Base-by-base conservation (phyloP, 2,797 vertebrate species). In the Melanotaenia parkinsoni region DNA sequence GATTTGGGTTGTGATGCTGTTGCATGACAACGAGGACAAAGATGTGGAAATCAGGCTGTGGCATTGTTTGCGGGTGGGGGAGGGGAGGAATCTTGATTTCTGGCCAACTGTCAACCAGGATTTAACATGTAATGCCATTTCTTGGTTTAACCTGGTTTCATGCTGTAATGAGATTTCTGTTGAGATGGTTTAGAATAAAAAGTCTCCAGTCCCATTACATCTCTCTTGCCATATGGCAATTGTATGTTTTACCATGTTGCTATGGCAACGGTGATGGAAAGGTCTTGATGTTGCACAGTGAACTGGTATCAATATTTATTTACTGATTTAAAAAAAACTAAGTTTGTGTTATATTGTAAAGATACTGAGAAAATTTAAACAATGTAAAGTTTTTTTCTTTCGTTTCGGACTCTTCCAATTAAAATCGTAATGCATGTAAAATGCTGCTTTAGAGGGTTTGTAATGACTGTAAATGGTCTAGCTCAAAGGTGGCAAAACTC, bases 81-180 rank as follows among this genome's bases (percentile, higher is more conserved):
- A 14, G 38, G 38, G 47, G 47, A 50, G 8, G 47, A 50, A 22
- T 22, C 47, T 50, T 11, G n/a, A 11, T 50, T 22, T 22, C 47
- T 50, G 47, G n/a, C 47, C 47, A 50, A 50, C 51, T 67, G 64
- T 30, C 37, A 57, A 32, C 7, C 56, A 43, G 64, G 53, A 67
- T 67, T 67, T 57, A 57, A n/a, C 32, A 53, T 54, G 22, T 54
- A n/a, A n/a, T n/a, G 7, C 47, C 47, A 10, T 50, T 22, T 50
- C 47, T 50, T 50, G 20, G 8, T 50, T 50, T 50, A 50, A 50
- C 47, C 47, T 50, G 47, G 18, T 47, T 47, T 47, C 45, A 47
- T 2, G 20, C 45, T 50, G 20, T 22, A 22, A 50, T 50, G 20
- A 10, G 47, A n/a, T 50, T 22, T 50, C 7, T 20, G 20, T n/a